phyloP scores from a whole-genome alignment of 2,797 vertebrate genomes.

The Lepus oiostolus region DNA sequence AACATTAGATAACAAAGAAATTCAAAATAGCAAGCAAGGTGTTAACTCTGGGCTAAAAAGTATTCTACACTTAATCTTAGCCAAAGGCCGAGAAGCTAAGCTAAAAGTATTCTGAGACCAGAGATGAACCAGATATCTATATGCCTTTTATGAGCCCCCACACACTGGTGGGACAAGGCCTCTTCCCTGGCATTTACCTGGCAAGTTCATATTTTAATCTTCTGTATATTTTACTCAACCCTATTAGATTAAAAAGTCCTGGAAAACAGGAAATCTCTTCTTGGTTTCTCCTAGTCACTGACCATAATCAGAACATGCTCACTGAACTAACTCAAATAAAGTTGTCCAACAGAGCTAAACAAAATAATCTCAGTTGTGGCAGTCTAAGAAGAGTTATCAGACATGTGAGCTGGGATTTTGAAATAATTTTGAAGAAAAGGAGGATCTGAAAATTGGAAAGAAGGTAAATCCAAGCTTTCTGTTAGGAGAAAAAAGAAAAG shows the following conservation, averaged over 20 bases:
- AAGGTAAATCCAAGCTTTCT: constrained; percentile 30
- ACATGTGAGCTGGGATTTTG: not conserved
- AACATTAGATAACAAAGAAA: constrained; percentile 29
- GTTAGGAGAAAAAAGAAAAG: constrained; percentile 50
- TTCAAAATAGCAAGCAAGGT: constrained; percentile 64
- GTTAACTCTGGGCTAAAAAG: not conserved
- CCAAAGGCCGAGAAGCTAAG: not conserved
- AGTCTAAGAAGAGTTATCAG: constrained; percentile 11
- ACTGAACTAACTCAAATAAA: constrained; percentile 65
- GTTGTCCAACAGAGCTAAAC: constrained; percentile 39
- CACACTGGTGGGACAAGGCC: not conserved
- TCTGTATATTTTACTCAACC: constrained; percentile 16
- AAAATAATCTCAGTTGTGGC: constrained; percentile 44
- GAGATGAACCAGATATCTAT: not conserved
- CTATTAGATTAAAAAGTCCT: constrained; percentile 44
- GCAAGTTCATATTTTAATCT: constrained; percentile 55
- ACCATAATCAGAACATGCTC: constrained; percentile 37
- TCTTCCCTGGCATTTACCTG: not conserved
- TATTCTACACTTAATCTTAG: too few relatives aligned
- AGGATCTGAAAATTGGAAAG: constrained; percentile 42
- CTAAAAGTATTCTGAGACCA: constrained; percentile 36
- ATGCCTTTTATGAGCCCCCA: not conserved
- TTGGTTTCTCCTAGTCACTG: constrained; percentile 42
- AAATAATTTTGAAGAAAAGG: constrained; percentile 4
- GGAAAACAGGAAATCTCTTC: constrained; percentile 32